Evolutionary conservation across 2,888 invertebrate species (phyloP).

Genomic region (Adineta ricciae): DNA sequence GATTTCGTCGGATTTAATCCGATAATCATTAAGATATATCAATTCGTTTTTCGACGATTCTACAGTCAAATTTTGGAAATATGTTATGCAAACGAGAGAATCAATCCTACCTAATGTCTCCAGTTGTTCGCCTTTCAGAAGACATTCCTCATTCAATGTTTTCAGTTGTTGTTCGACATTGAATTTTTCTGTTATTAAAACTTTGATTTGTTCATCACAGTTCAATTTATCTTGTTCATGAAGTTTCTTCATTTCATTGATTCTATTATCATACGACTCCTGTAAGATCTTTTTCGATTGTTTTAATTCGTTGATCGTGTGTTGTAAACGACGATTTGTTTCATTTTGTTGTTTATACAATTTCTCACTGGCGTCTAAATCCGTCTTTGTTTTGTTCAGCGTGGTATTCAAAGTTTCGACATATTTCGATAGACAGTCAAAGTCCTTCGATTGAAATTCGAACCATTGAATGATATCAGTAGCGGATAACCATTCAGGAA

Average conservation of each 20-base stretch:
- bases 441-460: slow-evolving; percentile 45
- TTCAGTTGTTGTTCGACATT: slow-evolving; percentile 39
- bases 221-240: slow-evolving; percentile 37
- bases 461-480: slow-evolving; percentile 46
- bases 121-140: neutral
- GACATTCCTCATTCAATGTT: slow-evolving; percentile 35
- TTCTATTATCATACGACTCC: slow-evolving; percentile 41
- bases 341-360: slow-evolving; percentile 40
- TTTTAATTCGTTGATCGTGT: slow-evolving; percentile 41
- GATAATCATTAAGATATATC: neutral
- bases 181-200: slow-evolving; percentile 37
- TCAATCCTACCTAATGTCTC: neutral
- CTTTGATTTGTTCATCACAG: slow-evolving; percentile 38
- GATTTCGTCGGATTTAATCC: neutral
- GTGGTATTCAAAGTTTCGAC: slow-evolving; percentile 38
- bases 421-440: slow-evolving; percentile 41
- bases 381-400: slow-evolving; percentile 41
- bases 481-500: slow-evolving; percentile 41
- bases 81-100: too few species aligned
- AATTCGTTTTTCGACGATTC: neutral
- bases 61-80: neutral
- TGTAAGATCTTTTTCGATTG: slow-evolving; percentile 38
- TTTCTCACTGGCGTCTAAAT: slow-evolving; percentile 39
- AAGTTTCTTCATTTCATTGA: slow-evolving; percentile 39
- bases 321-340: slow-evolving; percentile 39